Evolutionary conservation across 2,113 vertebrate genomes (phyloP).

Genomic region (Ia io): DNA sequence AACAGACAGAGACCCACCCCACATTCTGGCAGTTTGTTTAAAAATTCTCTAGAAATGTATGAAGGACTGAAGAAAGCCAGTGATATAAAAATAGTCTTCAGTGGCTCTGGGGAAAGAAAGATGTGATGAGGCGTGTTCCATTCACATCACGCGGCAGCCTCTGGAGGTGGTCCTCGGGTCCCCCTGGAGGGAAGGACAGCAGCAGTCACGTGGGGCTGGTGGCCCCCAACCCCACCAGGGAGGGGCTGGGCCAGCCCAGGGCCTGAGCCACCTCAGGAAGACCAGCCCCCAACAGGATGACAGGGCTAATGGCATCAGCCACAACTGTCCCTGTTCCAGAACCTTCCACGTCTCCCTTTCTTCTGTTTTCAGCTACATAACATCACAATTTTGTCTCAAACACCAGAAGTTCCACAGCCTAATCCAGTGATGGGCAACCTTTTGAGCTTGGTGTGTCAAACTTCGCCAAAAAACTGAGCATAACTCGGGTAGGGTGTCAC

Average conservation of each 20-base stretch:
- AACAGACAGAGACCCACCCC: constrained; percentile 68
- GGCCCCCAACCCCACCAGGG: background rate
- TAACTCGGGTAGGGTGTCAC: too few relatives aligned
- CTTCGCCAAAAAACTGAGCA: too few relatives aligned
- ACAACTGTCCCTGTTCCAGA: background rate
- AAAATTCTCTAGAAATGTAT: constrained; percentile 78
- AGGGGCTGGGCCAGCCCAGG: too few relatives aligned
- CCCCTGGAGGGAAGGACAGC: constrained; percentile 82
- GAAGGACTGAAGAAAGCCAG: constrained; percentile 77
- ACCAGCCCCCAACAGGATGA: fast-evolving
- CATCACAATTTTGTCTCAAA: background rate
- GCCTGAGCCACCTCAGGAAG: background rate
- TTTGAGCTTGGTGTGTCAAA: too few relatives aligned
- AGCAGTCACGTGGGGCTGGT: background rate
- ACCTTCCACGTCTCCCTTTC: background rate
- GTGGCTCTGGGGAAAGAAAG: constrained; percentile 81
- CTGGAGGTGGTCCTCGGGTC: constrained; percentile 89
- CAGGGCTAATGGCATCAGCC: background rate
- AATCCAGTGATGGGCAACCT: too few relatives aligned
- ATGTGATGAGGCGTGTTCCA: constrained; percentile 1
- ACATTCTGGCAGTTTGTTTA: constrained; percentile 72
- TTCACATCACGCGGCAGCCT: constrained; percentile 96
- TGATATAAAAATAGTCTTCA: constrained; percentile 87
- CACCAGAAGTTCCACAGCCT: fast-evolving
- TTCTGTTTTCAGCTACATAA: background rate